These are phyloP conservation scores for Actenoides hombroni DNA, from an alignment of 2,113 vertebrate species.

Conservation along the genomic window DNA sequence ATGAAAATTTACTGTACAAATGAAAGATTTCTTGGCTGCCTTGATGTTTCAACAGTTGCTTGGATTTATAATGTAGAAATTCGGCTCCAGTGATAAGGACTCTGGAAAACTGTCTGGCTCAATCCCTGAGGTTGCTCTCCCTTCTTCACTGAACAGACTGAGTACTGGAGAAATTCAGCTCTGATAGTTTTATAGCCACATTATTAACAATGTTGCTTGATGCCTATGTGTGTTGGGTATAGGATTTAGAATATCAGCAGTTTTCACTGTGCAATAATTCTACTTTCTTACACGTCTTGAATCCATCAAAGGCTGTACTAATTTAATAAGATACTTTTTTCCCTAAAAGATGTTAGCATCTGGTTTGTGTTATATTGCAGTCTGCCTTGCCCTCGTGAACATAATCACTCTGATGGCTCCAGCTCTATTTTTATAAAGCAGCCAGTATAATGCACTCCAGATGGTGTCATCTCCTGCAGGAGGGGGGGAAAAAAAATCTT, in stretches of 20 bases:
- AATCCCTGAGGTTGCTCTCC: not conserved
- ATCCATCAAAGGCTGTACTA: not conserved
- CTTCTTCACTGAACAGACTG: not conserved
- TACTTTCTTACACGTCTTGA: slow-evolving; percentile 16
- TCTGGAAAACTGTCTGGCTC: not conserved
- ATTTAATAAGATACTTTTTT: slow-evolving; percentile 40
- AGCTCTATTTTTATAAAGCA: slow-evolving; percentile 61
- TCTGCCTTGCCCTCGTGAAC: slow-evolving; percentile 53
- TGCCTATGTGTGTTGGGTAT: not conserved
- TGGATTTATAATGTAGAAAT: slow-evolving; percentile 3
- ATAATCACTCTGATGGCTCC: slow-evolving; percentile 62
- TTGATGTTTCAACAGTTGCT: slow-evolving; percentile 8
- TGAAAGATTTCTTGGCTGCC: slow-evolving; percentile 32
- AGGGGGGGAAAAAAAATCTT: not conserved
- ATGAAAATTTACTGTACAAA: slow-evolving; percentile 18
- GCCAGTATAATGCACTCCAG: slow-evolving; percentile 68
- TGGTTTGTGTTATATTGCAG: slow-evolving; percentile 68
- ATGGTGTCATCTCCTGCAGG: slow-evolving; percentile 58
- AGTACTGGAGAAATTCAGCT: not conserved
- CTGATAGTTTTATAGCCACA: not conserved
- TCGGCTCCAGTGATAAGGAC: not conserved
- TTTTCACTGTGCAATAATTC: not conserved
- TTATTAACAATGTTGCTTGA: not conserved
- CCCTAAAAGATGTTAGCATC: slow-evolving; percentile 55
- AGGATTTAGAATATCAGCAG: not conserved